Evolutionary conservation across 2,888 invertebrate species (phyloP), one percentile per base, ranked within the genome.

Genomic region (Apocheima hispidaria): DNA sequence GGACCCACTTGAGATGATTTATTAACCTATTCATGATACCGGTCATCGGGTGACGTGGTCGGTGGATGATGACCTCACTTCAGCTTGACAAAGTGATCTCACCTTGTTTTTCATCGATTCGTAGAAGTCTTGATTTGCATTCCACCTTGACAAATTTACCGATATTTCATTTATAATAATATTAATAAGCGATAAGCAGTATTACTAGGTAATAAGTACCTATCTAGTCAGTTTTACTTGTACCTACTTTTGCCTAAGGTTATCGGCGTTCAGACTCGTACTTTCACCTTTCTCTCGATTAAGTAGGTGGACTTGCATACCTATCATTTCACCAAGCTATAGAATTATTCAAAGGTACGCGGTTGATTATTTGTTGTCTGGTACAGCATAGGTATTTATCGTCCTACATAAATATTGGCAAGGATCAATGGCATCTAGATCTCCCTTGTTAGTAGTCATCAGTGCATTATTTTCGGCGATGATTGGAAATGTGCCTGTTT

Each of bases 1-100:
- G 1, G 1, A 14, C 5, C 5, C 4, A 35, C 5, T n/a, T 35
- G 30, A 3, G 10, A 30, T 30, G 26, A 26, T 20, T 40, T 12
- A 20, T n/a, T n/a, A 12, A 2, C 18, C 10, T 12, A 12, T 46
- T 46, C 18, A 18, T 18, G 16, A 4, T 6, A 30, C 14, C 7
- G 9, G 57, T 49, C 81, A 30, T 26, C 7, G 9, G 57, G 49
- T 81, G 78, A 79, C 74, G 76, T 78, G 74, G n/a, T 72, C 64
- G 70, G 75, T 77, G 21, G 73, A 71, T 63, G 70, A 75, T 87
- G 86, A 86, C 81, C 81, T 85, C 84, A 84, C 59, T 44, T 38
- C 2, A 54, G 41, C 48, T 61, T 51, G 54, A 50, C 48, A 41
- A 43, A 53, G 56, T 62, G 65, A 66, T 65, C 59, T 63, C 63